A percentile compares a stretch with the other conserved stretches of the same genome.
phyloP scores from a whole-genome alignment of 2,797 vertebrate species.

The Neomorphus geoffroyi region DNA sequence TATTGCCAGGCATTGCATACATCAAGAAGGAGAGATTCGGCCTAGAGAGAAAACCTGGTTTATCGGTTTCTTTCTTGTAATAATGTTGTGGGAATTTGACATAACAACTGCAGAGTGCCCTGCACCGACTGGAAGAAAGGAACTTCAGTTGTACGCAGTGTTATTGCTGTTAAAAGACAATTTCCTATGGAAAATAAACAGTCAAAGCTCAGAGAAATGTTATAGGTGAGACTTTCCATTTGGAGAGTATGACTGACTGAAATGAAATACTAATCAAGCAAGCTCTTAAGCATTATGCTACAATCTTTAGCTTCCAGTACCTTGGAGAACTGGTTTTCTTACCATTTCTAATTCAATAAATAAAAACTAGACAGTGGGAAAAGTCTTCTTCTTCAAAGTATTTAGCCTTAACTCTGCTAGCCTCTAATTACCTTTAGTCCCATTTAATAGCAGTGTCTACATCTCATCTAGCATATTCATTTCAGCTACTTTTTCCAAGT shows the following conservation, averaged over 20 bases:
- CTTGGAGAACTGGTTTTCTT: background rate
- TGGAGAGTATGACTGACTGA: background rate
- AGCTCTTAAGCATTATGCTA: background rate
- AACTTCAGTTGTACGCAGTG: background rate
- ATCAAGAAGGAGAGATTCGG: background rate
- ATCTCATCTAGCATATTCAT: background rate
- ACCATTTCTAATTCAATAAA: background rate
- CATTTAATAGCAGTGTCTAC: background rate
- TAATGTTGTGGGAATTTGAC: background rate
- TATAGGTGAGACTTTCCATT: background rate
- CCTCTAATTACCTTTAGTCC: background rate
- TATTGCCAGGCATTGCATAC: background rate
- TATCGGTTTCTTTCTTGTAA: background rate
- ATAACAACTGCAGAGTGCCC: background rate
- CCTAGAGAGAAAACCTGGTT: background rate
- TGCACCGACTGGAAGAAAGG: background rate
- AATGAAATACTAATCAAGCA: conserved; percentile 8
- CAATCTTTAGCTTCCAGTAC: background rate
- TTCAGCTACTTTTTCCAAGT: background rate
- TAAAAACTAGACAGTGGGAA: background rate
- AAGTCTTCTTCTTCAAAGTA: background rate
- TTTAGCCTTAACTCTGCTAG: background rate
- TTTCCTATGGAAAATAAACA: background rate
- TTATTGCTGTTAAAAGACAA: background rate
- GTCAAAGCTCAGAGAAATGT: background rate